phyloP scores from a whole-genome alignment of 2,888 invertebrate genomes.

The Agriopis leucophaearia region DNA sequence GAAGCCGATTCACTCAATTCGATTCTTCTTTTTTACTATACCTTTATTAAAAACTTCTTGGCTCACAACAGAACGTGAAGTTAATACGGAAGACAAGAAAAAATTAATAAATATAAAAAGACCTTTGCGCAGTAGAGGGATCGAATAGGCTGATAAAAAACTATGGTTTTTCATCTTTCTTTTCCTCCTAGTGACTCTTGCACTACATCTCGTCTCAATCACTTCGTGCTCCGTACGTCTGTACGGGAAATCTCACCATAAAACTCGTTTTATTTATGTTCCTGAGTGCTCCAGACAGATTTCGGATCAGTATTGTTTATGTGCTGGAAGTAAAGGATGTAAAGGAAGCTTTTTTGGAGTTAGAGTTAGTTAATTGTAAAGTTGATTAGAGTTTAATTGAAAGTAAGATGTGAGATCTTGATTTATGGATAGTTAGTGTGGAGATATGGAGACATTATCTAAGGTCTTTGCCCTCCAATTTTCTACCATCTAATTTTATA shows the following conservation, averaged over 20 bases:
- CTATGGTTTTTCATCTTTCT: not conserved
- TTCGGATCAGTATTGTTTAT: slow-evolving; percentile 33
- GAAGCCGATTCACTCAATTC: too few species aligned
- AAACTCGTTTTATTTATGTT: slow-evolving; percentile 29
- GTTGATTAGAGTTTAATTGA: slow-evolving; percentile 1
- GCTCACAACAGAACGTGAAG: too few species aligned
- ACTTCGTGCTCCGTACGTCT: slow-evolving; percentile 24
- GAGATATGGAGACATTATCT: slow-evolving; percentile 2
- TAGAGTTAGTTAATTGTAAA: slow-evolving; percentile 10
- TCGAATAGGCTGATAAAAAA: too few species aligned
- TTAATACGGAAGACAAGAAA: too few species aligned
- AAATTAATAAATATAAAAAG: too few species aligned
- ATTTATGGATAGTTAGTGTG: slow-evolving; percentile 7
- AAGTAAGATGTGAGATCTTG: slow-evolving; percentile 1
- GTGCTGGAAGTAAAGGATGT: slow-evolving; percentile 8
- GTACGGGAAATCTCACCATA: slow-evolving; percentile 21
- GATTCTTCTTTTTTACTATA: too few species aligned
- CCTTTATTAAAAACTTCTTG: too few species aligned
- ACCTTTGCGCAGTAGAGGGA: too few species aligned
- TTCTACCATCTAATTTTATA: too few species aligned
- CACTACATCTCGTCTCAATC: slow-evolving; percentile 19
- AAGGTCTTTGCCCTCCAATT: not conserved
- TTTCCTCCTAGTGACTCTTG: not conserved
- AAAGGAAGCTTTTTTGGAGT: slow-evolving; percentile 12
- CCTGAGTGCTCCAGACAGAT: slow-evolving; percentile 24